Evolutionary conservation across 2,797 vertebrate species (phyloP), one percentile per base, ranked within the genome.

Genomic region (Poecilia wingei): DNA sequence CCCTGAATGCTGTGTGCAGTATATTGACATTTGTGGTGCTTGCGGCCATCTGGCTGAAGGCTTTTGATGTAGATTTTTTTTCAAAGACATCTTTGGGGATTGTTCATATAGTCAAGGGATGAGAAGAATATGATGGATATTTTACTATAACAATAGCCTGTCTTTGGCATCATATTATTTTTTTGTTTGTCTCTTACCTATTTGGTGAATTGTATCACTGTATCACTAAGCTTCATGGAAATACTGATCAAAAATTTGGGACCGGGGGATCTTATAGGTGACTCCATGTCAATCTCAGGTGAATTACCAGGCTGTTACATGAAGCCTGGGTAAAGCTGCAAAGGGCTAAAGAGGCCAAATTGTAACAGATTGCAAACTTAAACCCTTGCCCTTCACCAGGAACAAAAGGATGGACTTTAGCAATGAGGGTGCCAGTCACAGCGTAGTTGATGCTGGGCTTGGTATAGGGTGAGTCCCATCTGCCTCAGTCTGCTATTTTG

Each of bases 311-410:
- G 81, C 80, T 80, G 89, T 77, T 91, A 79, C 55, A 79, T 39
- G 76, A 46, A 14, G 47, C 47, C 16, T 5, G 77, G 70, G 31
- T 25, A 72, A 85, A 55, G 47, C 69, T 59, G 76, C 77, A 81
- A 72, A 68, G 47, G 66, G 68, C 64, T 53, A 91, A 86, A 87
- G 68, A 82, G 86, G 92, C 91, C 93, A 94, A 93, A 93, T 81
- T 82, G 79, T 85, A 92, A 90, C 93, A 93, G 92, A 95, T 94
- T 93, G 92, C 86, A 79, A 84, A 84, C 70, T 85, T 85, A 86
- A 84, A 88, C 86, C 89, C 59, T 76, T 85, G 82, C 82, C 88
- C 79, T 88, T 81, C 79, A 90, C 75, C 79, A 81, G 20, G 13
- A 55, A 57, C 74, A 75, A 41, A 84, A 82, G 85, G 59, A 83